Conservation (phyloP, 2,888 invertebrate species). For the Eurois occulta region DNA sequence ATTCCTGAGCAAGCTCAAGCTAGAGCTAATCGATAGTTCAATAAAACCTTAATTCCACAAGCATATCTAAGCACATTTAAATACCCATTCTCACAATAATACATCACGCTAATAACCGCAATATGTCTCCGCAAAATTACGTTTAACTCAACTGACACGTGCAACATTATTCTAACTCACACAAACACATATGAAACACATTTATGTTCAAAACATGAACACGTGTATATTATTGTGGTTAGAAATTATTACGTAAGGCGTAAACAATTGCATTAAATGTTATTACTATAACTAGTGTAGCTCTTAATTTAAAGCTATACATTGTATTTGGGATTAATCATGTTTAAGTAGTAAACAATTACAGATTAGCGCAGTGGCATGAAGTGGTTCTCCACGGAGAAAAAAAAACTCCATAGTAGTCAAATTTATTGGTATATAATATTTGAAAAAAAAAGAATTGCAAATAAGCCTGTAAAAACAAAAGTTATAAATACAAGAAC, state of each 20-base stretch:
- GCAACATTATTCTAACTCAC: slow-evolving; percentile 1
- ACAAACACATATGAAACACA: neutral
- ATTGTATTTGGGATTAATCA: neutral
- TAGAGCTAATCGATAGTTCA: neutral
- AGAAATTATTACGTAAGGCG: neutral
- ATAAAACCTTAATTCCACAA: neutral
- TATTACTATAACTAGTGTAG: neutral
- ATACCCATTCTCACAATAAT: neutral
- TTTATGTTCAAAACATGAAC: slow-evolving; percentile 10
- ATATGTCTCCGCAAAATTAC: slow-evolving; percentile 21
- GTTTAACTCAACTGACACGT: slow-evolving; percentile 25
- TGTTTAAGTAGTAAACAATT: neutral
- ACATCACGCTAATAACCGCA: neutral
- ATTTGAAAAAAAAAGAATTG: no score
- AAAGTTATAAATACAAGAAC: no score
- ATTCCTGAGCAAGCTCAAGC: no score
- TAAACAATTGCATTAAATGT: slow-evolving; percentile 27
- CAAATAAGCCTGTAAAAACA: no score
- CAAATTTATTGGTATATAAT: no score
- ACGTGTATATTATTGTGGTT: slow-evolving; percentile 21
- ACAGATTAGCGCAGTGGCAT: no score
- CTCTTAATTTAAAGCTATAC: neutral
- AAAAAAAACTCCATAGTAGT: no score
- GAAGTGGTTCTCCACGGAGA: no score
- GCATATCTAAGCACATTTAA: neutral